Evolutionary conservation across 1,140 invertebrate species (phyloP), one percentile per base, ranked within the genome.

Genomic region (Panagrolaimus sp.): DNA sequence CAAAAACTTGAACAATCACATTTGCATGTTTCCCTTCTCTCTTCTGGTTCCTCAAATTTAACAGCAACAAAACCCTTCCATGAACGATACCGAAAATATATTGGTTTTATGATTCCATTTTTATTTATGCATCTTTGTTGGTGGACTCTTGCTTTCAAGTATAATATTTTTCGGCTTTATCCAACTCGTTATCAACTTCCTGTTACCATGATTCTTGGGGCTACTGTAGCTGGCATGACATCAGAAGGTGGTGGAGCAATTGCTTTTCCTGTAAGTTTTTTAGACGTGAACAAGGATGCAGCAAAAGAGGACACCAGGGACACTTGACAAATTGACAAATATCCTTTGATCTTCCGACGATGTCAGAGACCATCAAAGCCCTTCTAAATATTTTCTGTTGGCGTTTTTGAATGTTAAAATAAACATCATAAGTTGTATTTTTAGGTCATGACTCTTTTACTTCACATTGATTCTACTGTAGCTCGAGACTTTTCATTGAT

Each of bases 401-500:
- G 11, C 14, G 14, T 13, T n/a, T 57, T 57, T 5, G 51, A n/a
- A 57, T 1, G 9, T 38, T 38, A 38, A 38, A 38, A 7, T 2
- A 38, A 4, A n/a, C n/a, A n/a, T 38, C 31, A 4, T 38, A 4
- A 38, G 7, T 38, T 25, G 20, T 76, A 78, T 20, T 80, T 82
- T 67, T 80, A 80, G 11, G 79, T 81, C 8, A 80, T 81, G 78
- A 81, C 79, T 1, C 69, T 81, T 27, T 71, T 72, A 16, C 68
- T 81, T 23, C 46, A 78, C 8, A 70, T 81, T 23, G 27, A 66
- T 27, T 72, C 79, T 25, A 66, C 46, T n/a, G 70, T 74, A 11
- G 79, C 79, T 13, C 65, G 79, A 31, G 79, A 81, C 63, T 82
- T 81, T 67, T 73, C 72, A 9, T 46, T 81, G 31, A 78, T 82